phyloP scores from a whole-genome alignment of 2,888 invertebrate species.

The Pycnomerus fuliginosus region DNA sequence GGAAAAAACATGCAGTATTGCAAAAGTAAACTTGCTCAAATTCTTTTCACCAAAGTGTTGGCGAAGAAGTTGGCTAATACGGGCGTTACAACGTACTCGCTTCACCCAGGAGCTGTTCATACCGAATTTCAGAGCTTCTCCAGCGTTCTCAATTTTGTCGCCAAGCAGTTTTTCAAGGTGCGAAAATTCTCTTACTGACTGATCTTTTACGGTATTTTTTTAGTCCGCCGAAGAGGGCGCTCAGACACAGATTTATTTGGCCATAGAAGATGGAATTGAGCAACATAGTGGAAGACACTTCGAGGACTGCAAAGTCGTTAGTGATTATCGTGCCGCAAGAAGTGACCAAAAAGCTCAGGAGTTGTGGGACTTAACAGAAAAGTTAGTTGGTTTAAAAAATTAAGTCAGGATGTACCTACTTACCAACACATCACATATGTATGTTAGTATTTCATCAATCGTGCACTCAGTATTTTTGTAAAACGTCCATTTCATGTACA shows the following conservation, averaged over 20 bases:
- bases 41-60: constrained; percentile 35
- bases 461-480: too few species aligned
- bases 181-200: neutral
- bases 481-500: too few species aligned
- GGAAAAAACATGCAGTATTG: constrained; percentile 25
- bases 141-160: neutral
- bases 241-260: constrained; percentile 8
- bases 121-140: constrained; percentile 2
- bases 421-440: too few species aligned
- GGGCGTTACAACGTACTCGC: constrained; percentile 32
- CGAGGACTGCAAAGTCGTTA: constrained; percentile 9
- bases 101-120: constrained; percentile 38
- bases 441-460: too few species aligned
- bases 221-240: constrained; percentile 9
- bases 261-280: constrained; percentile 7
- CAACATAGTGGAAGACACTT: constrained; percentile 8
- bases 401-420: too few species aligned
- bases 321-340: constrained; percentile 3
- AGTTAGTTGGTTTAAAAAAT: constrained; percentile 8
- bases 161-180: constrained; percentile 4
- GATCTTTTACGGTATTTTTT: neutral
- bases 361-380: constrained; percentile 12
- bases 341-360: constrained; percentile 5
- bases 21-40: constrained; percentile 36
- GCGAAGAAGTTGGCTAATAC: constrained; percentile 30